Base-by-base conservation (phyloP, 1,140 invertebrate genomes). In the Medauroidea extradentata region DNA sequence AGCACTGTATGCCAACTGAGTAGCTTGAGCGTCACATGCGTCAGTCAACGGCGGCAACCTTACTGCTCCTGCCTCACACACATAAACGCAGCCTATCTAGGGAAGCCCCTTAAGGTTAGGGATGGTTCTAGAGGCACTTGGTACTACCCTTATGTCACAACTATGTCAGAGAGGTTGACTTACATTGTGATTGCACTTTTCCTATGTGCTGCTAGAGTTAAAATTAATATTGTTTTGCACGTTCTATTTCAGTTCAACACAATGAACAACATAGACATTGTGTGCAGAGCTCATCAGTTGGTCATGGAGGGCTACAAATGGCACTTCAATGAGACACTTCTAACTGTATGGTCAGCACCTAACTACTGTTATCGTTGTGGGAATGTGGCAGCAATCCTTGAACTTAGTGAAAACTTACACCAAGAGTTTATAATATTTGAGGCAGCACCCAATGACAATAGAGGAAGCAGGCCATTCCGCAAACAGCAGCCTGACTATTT, bases 301-400 rank as follows among this genome's bases (percentile, higher is more conserved):
- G 83, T 88, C 1, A 89, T 89, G 86, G 86, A 88, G 71, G 86
- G 86, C 1, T 89, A 85, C 69, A 88, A 89, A 68, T 89, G 85
- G 84, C 85, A 88, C 70, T 89, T 89, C 67, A 83, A 84, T 65
- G 81, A 86, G 64, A 85, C 82, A 39, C 84, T 88, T 0, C 70
- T 88, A 5, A 88, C 87, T 2, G 84, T 88, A 0, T 88, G 86
- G 87, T 89, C 87, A 4, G 86, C 86, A 14, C 86, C 86, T 0
- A 88, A 88, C 71, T 88, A 86, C 67, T 88, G 86, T 67, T 86
- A 85, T 67, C 78, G 85, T 82, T 89, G 86, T 75, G 87, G 86
- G 14, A 88, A 88, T 73, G 82, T 87, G 11, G 86, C 86, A 23
- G 84, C 86, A 3, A 86, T 88, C 62, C 69, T 88, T 54, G 84